phyloP scores from a whole-genome alignment of 2,888 invertebrate species.

The Drosophila austrosaltans region DNA sequence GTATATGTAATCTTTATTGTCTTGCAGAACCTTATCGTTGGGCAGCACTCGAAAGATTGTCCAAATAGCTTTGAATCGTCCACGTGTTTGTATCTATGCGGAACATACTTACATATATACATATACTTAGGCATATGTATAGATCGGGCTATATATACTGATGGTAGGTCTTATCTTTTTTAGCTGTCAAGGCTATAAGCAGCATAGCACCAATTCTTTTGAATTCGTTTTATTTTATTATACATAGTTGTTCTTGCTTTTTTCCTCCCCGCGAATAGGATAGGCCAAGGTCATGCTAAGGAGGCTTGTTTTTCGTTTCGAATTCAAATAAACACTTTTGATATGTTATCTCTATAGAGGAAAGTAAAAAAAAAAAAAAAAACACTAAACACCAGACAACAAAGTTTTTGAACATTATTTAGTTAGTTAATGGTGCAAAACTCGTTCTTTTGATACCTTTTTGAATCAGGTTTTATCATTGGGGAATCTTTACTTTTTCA shows the following conservation, averaged over 20 bases:
- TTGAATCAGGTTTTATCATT: no score
- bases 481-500: no score
- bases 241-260: background rate
- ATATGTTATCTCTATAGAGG: background rate
- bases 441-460: no score
- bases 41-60: background rate
- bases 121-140: conserved; percentile 3
- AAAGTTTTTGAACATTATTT: no score
- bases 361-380: no score
- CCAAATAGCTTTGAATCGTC: background rate
- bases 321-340: background rate
- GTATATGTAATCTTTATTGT: background rate
- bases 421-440: no score
- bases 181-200: conserved; percentile 58
- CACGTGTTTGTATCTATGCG: conserved; percentile 17
- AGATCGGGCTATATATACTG: background rate
- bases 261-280: conserved; percentile 14
- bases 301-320: conserved; percentile 1
- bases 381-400: no score
- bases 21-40: background rate
- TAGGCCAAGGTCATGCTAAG: background rate
- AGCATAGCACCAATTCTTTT: conserved; percentile 40
- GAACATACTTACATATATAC: conserved; percentile 1
- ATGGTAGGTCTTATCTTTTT: conserved; percentile 41
- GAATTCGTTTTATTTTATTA: background rate